Percentiles rank a stretch among this genome's conserved stretches.
These are phyloP conservation scores for Urosaurus nigricauda DNA, from an alignment of 2,797 vertebrate genomes.

Conservation along the genomic window DNA sequence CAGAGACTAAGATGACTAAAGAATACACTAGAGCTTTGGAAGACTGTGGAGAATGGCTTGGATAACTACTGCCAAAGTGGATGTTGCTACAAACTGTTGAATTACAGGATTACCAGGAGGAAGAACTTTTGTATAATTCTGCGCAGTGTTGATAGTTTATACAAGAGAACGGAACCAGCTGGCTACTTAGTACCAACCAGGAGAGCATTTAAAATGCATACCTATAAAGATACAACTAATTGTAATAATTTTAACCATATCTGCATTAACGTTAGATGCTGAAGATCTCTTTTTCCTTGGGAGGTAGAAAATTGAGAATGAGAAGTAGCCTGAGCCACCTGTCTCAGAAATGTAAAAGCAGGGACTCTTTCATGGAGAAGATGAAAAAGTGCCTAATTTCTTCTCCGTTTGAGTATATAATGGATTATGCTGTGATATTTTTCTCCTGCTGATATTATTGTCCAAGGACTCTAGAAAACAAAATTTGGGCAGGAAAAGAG, in stretches of 20 bases:
- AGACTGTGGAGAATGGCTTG: constrained; percentile 11
- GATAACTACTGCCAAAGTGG: constrained; percentile 47
- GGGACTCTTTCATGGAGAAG: constrained; percentile 63
- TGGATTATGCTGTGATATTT: constrained; percentile 72
- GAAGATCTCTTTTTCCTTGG: constrained; percentile 36
- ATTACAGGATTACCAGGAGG: constrained; percentile 32
- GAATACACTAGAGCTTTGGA: constrained; percentile 50
- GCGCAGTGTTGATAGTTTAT: constrained; percentile 4
- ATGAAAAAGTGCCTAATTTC: constrained; percentile 53
- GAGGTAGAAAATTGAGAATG: constrained; percentile 53
- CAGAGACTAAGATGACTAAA: not conserved
- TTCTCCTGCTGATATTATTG: constrained; percentile 71
- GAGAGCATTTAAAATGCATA: constrained; percentile 42
- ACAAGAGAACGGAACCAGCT: constrained; percentile 46
- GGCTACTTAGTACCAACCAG: constrained; percentile 30
- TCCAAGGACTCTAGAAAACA: constrained; percentile 47
- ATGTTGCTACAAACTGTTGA: constrained; percentile 33
- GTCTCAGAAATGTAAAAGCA: constrained; percentile 64
- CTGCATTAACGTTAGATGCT: constrained; percentile 45
- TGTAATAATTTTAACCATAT: constrained; percentile 59
- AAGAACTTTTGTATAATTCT: constrained; percentile 47
- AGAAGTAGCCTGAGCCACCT: constrained; percentile 56
- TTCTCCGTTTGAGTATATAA: constrained; percentile 63
- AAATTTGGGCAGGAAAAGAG: constrained; percentile 35
- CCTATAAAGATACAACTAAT: constrained; percentile 61